Conservation (phyloP, 2,113 vertebrate genomes). For the Oxyura jamaicensis region DNA sequence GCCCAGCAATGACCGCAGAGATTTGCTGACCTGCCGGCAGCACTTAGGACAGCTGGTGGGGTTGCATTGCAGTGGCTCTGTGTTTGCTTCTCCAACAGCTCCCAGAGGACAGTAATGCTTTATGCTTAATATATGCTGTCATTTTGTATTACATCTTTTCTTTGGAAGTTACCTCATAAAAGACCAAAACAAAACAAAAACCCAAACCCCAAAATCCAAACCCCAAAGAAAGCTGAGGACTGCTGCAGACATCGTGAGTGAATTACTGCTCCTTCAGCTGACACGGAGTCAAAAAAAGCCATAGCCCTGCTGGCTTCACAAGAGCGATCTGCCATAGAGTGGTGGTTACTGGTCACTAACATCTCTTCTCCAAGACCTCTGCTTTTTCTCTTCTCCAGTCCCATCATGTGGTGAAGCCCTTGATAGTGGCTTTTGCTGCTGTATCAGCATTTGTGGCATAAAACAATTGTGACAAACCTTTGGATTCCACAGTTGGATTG, state of each 20-base stretch:
- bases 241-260: neutral
- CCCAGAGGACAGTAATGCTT: slow-evolving; percentile 30
- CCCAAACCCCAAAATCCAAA: slow-evolving; percentile 36
- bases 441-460: slow-evolving; percentile 59
- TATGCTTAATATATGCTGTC: slow-evolving; percentile 21
- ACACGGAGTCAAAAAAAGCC: neutral
- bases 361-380: neutral
- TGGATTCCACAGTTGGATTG: slow-evolving; percentile 3
- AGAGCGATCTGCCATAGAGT: neutral
- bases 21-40: neutral
- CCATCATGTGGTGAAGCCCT: slow-evolving; percentile 39
- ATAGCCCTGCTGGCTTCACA: neutral
- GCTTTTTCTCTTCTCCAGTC: neutral
- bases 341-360: slow-evolving; percentile 45
- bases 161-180: slow-evolving; percentile 46
- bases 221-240: neutral
- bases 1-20: slow-evolving; percentile 4
- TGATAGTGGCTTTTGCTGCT: slow-evolving; percentile 54
- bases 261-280: slow-evolving; percentile 2
- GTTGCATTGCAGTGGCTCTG: slow-evolving; percentile 38
- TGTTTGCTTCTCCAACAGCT: neutral
- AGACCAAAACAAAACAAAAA: slow-evolving; percentile 32
- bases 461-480: slow-evolving; percentile 9
- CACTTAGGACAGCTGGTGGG: neutral
- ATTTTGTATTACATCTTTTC: slow-evolving; percentile 51